Evolutionary conservation across 1,140 invertebrate genomes (phyloP), one percentile per base, ranked within the genome.

Genomic region (Drosophila micromelanica): DNA sequence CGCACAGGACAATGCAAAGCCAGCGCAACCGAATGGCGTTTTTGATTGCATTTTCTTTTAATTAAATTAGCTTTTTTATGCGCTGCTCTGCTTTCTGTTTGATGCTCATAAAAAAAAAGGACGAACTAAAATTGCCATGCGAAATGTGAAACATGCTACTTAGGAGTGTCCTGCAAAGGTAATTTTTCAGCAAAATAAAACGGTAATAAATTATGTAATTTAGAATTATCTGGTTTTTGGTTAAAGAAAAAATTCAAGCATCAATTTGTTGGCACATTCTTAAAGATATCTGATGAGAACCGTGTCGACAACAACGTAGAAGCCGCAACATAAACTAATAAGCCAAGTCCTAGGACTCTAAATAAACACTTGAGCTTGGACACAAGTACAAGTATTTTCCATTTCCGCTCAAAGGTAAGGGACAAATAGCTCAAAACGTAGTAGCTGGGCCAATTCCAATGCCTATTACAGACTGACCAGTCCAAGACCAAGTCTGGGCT

Each of bases 11-110:
- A 84, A 84, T 84, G 80, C 72, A 68, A 23, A 5, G 7, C 40
- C 2, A 46, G 17, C 9, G 72, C 35, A 51, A 52, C 43, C 46
- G 60, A 87, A 89, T 87, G 79, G 76, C 73, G 75, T 74, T 87
- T 87, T 87, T 87, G 76, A 87, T 87, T 89, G 84, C 84, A 80
- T 89, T 89, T 87, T 87, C 84, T 84, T 87, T 87, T 87, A 87
- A 87, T 87, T 87, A 89, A 87, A 87, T 87, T 87, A 87, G 84
- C 84, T 87, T 80, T 82, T 87, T 82, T 79, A 87, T 87, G 84
- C 64, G 77, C 76, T 80, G 55, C 64, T 37, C 51, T 65, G 75
- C 42, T 74, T 75, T 82, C 49, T 82, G 72, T 74, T 73, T 67
- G 54, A 48, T 17, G 35, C n/a, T 43, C 62, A 73, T 73, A 62